These are phyloP conservation scores for Australoheros facetus DNA, from an alignment of 2,797 vertebrate species.

Conservation along the genomic window DNA sequence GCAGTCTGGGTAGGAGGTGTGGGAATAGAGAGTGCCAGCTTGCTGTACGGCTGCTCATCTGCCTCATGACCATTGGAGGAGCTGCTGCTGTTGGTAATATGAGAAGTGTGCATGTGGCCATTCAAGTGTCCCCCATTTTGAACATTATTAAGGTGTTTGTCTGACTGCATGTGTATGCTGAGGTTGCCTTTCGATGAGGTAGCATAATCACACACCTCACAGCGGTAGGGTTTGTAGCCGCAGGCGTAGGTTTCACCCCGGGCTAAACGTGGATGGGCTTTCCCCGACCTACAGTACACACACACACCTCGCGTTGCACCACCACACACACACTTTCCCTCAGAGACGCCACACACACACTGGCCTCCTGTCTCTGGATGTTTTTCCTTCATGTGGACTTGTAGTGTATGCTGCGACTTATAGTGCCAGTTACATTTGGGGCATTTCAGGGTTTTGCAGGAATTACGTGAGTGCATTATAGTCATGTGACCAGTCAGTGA, in stretches of 20 bases:
- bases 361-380: conserved; percentile 93
- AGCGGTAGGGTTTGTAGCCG: conserved; percentile 99
- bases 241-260: conserved; percentile 98
- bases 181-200: conserved; percentile 99
- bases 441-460: conserved; percentile 99
- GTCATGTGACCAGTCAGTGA: conserved; percentile 90
- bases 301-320: conserved; percentile 90
- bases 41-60: conserved; percentile 69
- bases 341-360: conserved; percentile 88
- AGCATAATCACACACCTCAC: conserved; percentile 99
- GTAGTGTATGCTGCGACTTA: conserved; percentile 99
- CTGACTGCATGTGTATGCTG: conserved; percentile 99
- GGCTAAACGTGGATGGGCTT: conserved; percentile 94
- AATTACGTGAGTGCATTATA: conserved; percentile 99
- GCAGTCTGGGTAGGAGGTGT: conserved; percentile 49
- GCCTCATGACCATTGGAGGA: conserved; percentile 54
- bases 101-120: conserved; percentile 62
- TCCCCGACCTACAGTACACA: conserved; percentile 92
- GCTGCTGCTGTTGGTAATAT: conserved; percentile 53
- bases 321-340: conserved; percentile 77
- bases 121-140: conserved; percentile 84
- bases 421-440: conserved; percentile 99
- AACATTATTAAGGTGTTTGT: conserved; percentile 99
- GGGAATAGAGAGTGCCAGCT: conserved; percentile 57
- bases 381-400: conserved; percentile 99